phyloP scores from a whole-genome alignment of 2,888 invertebrate species.

The Amblyteles armatorius region DNA sequence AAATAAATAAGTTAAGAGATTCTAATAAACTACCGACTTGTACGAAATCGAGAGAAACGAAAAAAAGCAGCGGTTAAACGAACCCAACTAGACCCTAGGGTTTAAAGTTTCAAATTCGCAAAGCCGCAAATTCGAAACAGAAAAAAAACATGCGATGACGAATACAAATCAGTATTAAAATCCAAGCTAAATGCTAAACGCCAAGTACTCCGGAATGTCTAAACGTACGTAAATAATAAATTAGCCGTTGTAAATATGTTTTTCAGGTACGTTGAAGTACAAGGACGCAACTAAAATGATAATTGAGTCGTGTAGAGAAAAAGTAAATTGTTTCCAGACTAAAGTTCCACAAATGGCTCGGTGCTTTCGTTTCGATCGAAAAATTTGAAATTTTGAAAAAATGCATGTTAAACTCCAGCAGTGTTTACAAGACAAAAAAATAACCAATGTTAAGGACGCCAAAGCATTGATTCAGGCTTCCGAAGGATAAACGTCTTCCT shows the following conservation, averaged over 20 bases:
- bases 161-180: conserved; percentile 67
- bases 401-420: conserved; percentile 5
- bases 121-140: not conserved
- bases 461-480: conserved; percentile 43
- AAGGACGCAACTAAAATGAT: conserved; percentile 26
- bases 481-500: conserved; percentile 61
- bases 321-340: conserved; percentile 13
- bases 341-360: conserved; percentile 10
- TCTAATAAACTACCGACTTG: conserved; percentile 48
- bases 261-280: conserved; percentile 15
- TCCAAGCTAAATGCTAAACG: conserved; percentile 44
- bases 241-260: conserved; percentile 55
- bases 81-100: conserved; percentile 10
- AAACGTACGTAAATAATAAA: conserved; percentile 46
- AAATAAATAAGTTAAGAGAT: conserved; percentile 71
- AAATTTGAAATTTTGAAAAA: conserved; percentile 10
- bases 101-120: not conserved
- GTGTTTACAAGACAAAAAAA: conserved; percentile 8
- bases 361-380: conserved; percentile 17
- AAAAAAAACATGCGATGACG: conserved; percentile 42
- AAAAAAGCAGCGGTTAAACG: not conserved
- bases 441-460: conserved; percentile 12
- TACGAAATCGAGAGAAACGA: conserved; percentile 14
- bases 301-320: not conserved
- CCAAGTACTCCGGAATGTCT: conserved; percentile 30